Evolutionary conservation across 1,140 invertebrate species (phyloP), one percentile per base, ranked within the genome.

Genomic region (Chironomus striatipennis): DNA sequence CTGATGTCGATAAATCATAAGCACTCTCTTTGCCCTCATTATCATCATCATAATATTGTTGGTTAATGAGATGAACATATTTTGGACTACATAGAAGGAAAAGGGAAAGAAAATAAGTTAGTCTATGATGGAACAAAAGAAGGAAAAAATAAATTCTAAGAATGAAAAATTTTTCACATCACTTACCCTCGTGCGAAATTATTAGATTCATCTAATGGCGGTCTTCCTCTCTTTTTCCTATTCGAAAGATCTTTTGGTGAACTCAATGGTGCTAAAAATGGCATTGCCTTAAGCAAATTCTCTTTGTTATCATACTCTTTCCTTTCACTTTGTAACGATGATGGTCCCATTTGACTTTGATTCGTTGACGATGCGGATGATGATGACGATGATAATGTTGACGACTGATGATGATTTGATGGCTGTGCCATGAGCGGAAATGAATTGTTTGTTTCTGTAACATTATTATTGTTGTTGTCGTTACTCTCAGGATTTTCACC

Each of bases 161-260:
- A n/a, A n/a, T 57, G 7, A 57, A 8, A 10, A n/a, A 57, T 10
- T 12, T 2, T 57, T 12, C n/a, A 12, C 10, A 7, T 3, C n/a
- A 70, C 65, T 70, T 70, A 70, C 65, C 15, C 10, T 70, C 65
- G 65, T 20, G 17, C 84, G 83, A 75, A 84, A 84, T 10, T 81
- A 78, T 75, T 83, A 83, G 85, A 70, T 77, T 88, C 87, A 78
- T 90, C 88, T 76, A 90, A 83, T 24, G 88, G 88, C 1, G 88
- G 88, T 76, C 88, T 84, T 65, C 88, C 87, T 20, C 89, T 83
- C 80, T 87, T 88, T 76, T 83, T 76, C 77, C 79, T 81, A 74
- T 74, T 75, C 77, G 79, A 64, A 15, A 24, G 75, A 57, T 81
- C 79, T 9, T 72, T 74, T 64, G 77, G 75, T 64, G 77, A 77